Percentiles rank a stretch among this genome's conserved stretches.
phyloP scores from a whole-genome alignment of 2,888 invertebrate genomes.

The Diadromus collaris region DNA sequence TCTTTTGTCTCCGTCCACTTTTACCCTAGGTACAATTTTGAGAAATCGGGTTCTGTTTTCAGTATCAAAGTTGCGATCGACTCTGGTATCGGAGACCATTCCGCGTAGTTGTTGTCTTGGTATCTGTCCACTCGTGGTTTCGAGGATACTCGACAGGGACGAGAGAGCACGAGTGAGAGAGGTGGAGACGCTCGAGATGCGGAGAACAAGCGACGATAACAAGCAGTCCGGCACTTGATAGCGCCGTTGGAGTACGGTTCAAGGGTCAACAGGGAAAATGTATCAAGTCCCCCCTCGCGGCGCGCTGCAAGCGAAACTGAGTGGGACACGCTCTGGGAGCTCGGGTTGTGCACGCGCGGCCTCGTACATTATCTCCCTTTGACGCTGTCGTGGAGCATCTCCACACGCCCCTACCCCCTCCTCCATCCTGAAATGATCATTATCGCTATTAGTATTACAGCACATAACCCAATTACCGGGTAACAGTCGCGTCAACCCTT shows the following conservation, averaged over 20 bases:
- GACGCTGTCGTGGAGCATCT: conserved; percentile 48
- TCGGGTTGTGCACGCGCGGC: conserved; percentile 32
- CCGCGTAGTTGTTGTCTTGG: neutral
- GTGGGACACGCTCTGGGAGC: conserved; percentile 7
- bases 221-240: conserved; percentile 52
- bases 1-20: no score
- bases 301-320: conserved; percentile 21
- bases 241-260: conserved; percentile 50
- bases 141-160: conserved; percentile 15
- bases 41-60: neutral
- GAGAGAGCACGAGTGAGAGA: conserved; percentile 7
- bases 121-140: neutral
- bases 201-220: conserved; percentile 57
- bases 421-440: conserved; percentile 61
- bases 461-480: conserved; percentile 69
- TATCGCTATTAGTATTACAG: conserved; percentile 69
- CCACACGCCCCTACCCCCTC: conserved; percentile 16
- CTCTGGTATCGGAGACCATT: neutral
- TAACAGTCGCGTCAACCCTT: conserved; percentile 70
- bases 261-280: conserved; percentile 58
- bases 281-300: conserved; percentile 17
- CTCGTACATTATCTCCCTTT: conserved; percentile 60
- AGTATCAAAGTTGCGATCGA: neutral
- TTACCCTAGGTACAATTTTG: no score
- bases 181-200: conserved; percentile 16